A percentile compares a stretch with the other conserved stretches of the same genome.
These are phyloP conservation scores for Forbesichthys papilliferus DNA, from an alignment of 2,113 vertebrate species.

Conservation along the genomic window DNA sequence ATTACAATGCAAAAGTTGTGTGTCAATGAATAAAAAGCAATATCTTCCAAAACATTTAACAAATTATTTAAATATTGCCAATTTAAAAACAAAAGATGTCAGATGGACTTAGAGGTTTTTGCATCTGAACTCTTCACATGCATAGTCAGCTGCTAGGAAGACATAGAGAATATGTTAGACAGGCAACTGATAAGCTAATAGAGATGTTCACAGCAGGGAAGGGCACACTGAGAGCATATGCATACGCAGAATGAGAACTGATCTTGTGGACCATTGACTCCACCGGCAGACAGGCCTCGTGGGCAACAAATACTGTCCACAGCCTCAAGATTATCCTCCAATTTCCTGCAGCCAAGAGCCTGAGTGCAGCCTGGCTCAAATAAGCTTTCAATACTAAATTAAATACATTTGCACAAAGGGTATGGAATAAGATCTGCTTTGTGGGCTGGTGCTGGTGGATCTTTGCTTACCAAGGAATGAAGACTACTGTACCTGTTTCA, in stretches of 20 bases:
- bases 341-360: conserved; percentile 66
- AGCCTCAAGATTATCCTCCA: conserved; percentile 63
- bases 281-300: conserved; percentile 61
- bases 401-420: conserved; percentile 37
- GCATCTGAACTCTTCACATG: background rate
- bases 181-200: background rate
- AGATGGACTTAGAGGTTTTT: too few species aligned
- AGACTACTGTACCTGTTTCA: background rate
- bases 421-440: conserved; percentile 41
- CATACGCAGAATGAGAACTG: conserved; percentile 52
- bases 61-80: too few species aligned
- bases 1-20: too few species aligned
- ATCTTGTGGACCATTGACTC: conserved; percentile 45
- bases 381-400: conserved; percentile 60
- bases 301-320: conserved; percentile 60
- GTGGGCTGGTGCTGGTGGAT: conserved; percentile 19
- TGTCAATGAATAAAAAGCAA: too few species aligned
- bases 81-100: too few species aligned
- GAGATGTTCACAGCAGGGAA: conserved; percentile 4
- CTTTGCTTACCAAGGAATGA: background rate
- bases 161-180: too few species aligned
- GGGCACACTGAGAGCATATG: conserved; percentile 32
- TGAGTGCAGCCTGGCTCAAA: conserved; percentile 35
- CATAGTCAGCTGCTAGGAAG: background rate
- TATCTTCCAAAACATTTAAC: too few species aligned